Base-by-base conservation (phyloP, 2,888 invertebrate species). In the Leptinotarsa peninsularis region DNA sequence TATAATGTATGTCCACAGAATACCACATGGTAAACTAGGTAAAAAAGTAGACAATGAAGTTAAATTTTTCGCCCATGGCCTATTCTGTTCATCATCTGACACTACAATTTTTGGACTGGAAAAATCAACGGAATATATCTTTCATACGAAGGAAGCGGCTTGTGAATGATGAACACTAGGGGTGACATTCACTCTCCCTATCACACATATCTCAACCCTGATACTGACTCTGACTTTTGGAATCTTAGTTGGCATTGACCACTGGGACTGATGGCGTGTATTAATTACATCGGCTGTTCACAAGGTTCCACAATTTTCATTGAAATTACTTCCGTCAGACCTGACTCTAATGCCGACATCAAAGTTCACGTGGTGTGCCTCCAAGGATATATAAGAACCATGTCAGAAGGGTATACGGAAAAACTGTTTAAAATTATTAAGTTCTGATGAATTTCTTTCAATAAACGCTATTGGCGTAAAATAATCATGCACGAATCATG, bases 301-400 rank as follows among this genome's bases (percentile, higher is more conserved):
- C 69, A 69, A 18, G 68, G 96, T 7, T 92, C 93, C 0, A 93
- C 94, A 0, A 83, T 89, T 1, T 94, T 93, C 85, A 94, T 91
- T 84, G 92, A 93, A 0, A 90, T 94, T 92, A 89, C 90, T n/a
- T 91, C 93, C 1, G 88, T 91, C 71, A 87, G 88, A 17, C 93
- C 94, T 0, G 91, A 91, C 68, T 94, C 93, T 81, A 93, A 93
- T 84, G 84, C 88, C 0, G 94, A 93, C 86, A 90, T 95, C 7
- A 89, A 90, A 69, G 90, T 91, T 0, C 92, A 92, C 90, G 91
- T 92, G 92, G 92, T 2, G 84, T 94, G 77, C 94, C 93, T 0
- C 94, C 95, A 0, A 92, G 95, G 0, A 93, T 93, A 0, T 94
- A 90, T 79, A 89, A 93, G 86, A 89, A 89, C 15, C 88, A 92